phyloP scores from a whole-genome alignment of 2,797 vertebrate genomes.

The Anisognathus igniventris region DNA sequence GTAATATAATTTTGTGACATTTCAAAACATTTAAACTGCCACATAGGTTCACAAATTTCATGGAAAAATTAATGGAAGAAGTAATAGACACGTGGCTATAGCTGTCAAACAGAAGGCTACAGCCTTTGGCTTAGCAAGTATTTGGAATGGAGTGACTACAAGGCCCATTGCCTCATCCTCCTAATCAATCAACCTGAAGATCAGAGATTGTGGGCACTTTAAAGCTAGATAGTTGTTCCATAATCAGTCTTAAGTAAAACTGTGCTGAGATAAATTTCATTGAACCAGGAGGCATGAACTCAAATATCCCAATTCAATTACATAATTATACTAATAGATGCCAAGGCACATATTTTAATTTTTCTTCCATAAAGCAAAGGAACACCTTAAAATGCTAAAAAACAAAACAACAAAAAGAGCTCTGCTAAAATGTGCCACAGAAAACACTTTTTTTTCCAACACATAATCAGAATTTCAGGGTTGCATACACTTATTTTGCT shows the following conservation, averaged over 20 bases:
- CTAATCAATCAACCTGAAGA: background rate
- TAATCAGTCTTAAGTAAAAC: background rate
- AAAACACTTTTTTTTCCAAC: background rate
- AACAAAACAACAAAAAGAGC: background rate
- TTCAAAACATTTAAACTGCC: background rate
- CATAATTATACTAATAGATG: background rate
- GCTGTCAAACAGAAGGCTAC: background rate
- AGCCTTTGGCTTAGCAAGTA: background rate
- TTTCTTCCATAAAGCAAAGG: background rate
- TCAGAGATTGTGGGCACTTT: background rate
- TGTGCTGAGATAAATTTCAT: background rate
- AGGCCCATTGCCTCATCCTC: background rate
- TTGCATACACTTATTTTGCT: background rate
- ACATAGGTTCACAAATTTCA: background rate
- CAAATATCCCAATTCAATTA: background rate
- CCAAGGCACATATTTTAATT: background rate
- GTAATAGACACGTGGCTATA: background rate
- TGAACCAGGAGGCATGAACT: background rate
- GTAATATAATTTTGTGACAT: background rate
- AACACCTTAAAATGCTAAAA: background rate
- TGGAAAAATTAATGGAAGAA: background rate
- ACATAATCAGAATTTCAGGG: background rate
- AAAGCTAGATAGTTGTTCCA: background rate
- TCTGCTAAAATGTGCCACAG: background rate
- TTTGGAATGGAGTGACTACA: background rate